Evolutionary conservation across 2,888 invertebrate species (phyloP), one percentile per base, ranked within the genome.

Genomic region (Chrysolina haemoptera): DNA sequence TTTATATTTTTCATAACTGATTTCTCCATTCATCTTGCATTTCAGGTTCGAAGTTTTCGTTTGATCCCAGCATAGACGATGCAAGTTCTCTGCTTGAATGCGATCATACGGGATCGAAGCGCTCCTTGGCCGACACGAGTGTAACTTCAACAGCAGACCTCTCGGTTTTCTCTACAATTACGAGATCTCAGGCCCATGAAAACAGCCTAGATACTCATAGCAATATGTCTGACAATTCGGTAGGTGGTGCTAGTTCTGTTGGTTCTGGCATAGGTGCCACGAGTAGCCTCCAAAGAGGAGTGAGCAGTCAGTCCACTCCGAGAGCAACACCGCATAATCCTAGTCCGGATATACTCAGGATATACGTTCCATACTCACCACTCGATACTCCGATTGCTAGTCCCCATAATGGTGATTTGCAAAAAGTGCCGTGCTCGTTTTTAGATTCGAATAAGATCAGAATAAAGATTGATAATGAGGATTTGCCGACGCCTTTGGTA

Each of bases 61-160:
- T 91, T 85, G 92, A 92, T 86, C 91, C 91, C 68, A 91, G 91
- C 83, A 89, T 91, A 79, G 91, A 92, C 77, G 95, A 95, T 85
- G 93, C 93, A 20, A 92, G 92, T 82, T 94, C 94, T 41, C 89
- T 91, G 76, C 85, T 93, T 70, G 90, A 89, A 74, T 88, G 88
- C 74, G 88, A 89, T 55, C 90, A 90, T 74, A 90, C 91, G 74
- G 94, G 95, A 35, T 95, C 95, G 18, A 90, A 94, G 71, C 92
- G 94, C 69, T 95, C 95, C 67, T 89, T 95, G 75, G 95, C 95
- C 18, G 95, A 95, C 85, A 95, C 95, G 22, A 94, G 94, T 82
- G 94, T 95, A 68, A 95, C 95, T 41, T 95, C 95, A 67, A 95
- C 95, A 0, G 95, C 95, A 0, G 95, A 95, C 86, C 89, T 95